Base-by-base conservation (phyloP, 2,888 invertebrate species). In the Trichogramma evanescens region DNA sequence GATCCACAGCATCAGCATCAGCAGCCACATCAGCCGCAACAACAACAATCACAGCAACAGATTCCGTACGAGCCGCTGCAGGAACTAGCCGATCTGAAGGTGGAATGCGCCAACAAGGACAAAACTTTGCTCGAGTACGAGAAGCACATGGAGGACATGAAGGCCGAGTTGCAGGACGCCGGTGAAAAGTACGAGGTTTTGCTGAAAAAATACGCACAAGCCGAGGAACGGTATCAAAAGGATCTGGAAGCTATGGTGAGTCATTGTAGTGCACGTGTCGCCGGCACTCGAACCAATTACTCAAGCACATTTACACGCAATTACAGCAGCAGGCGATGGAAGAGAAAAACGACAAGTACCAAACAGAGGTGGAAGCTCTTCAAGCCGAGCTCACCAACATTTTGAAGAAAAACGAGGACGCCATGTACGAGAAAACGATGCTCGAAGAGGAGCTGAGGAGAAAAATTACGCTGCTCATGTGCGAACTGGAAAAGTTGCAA, bases 71-170 rank as follows among this genome's bases (percentile, higher is more conserved):
- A 73, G 54, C 64, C 67, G 0, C 61, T 64, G 7, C 67, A 72
- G 9, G 71, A 76, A 59, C 63, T 76, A n/a, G 70, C 73, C 4
- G 77, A 77, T 68, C 70, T 77, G 38, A 72, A 69, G 58, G 70
- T 74, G 46, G 76, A 77, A 61, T 76, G 74, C 59, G 59, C 51
- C 10, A 77, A 77, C 57, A 77, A 77, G 61, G 68, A 72, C 52
- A 73, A 69, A 64, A 74, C 74, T 39, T 75, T 77, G 65, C 63
- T 65, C n/a, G 77, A 77, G 54, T 69, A 74, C 38, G 74, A 74
- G 45, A 73, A 69, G 44, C 70, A 70, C 3, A 73, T 75, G 4
- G 71, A 74, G 5, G 72, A 74, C 7, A 65, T 72, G 69, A 75
- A 70, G 42, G 67, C 65, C 3, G 70, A 72, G 54, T 61, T 70